phyloP scores from a whole-genome alignment of 2,797 vertebrate genomes.

The Denticeps clupeoides region DNA sequence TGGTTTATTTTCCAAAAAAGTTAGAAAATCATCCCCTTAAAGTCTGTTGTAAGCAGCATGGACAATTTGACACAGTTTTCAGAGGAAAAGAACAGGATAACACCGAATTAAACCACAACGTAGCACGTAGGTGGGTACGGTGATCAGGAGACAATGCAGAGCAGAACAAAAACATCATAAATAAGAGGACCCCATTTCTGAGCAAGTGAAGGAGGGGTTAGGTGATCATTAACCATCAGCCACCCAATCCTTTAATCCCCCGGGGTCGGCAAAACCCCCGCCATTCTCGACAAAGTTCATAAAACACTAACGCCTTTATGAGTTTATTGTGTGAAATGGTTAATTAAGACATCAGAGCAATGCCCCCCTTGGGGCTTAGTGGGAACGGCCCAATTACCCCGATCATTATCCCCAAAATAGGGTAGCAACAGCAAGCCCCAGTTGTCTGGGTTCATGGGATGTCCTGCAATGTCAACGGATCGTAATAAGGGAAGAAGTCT shows the following conservation, averaged over 20 bases:
- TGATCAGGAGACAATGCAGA: too few relatives aligned
- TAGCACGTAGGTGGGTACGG: too few relatives aligned
- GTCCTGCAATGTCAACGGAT: conserved; percentile 2
- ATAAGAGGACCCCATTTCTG: too few relatives aligned
- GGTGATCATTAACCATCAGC: conserved; percentile 14
- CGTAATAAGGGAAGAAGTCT: too few relatives aligned
- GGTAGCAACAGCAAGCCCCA: not conserved
- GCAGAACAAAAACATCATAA: too few relatives aligned
- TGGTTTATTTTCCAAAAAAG: too few relatives aligned
- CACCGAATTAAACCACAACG: too few relatives aligned
- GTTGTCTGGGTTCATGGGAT: conserved; percentile 1
- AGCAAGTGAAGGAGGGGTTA: too few relatives aligned
- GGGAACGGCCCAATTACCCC: conserved; percentile 19
- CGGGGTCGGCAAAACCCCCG: conserved; percentile 7
- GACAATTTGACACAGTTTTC: too few relatives aligned
- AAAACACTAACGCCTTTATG: conserved; percentile 21
- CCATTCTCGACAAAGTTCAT: conserved; percentile 12
- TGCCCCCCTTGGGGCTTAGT: conserved; percentile 2
- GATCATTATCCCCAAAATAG: conserved; percentile 9
- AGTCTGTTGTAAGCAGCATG: too few relatives aligned
- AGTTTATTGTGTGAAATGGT: conserved; percentile 22
- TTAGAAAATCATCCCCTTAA: too few relatives aligned
- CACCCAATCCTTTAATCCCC: conserved; percentile 17
- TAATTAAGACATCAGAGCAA: conserved; percentile 26
- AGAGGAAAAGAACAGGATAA: too few relatives aligned